Evolutionary conservation across 2,113 vertebrate genomes (phyloP).

Genomic region (Phalacrocorax carbo): DNA sequence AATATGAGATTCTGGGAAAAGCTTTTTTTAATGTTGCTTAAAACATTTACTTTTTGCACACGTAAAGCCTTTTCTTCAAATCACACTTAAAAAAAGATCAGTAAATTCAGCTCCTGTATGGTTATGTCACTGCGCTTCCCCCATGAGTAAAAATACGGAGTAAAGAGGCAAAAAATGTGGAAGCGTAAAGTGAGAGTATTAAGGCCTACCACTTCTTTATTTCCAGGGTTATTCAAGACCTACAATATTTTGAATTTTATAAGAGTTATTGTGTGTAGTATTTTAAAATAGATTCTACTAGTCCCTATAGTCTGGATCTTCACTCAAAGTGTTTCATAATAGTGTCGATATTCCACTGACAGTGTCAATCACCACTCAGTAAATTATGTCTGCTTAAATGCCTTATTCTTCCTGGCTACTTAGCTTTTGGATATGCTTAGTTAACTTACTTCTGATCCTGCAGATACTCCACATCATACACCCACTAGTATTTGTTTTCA

Average conservation of each 20-base stretch:
- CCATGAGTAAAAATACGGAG: neutral
- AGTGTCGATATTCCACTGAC: neutral
- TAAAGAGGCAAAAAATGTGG: neutral
- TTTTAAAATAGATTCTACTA: neutral
- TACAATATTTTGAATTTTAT: neutral
- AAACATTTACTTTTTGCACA: neutral
- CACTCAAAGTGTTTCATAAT: neutral
- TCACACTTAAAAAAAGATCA: neutral
- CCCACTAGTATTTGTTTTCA: neutral
- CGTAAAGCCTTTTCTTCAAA: neutral
- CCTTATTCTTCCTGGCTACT: neutral
- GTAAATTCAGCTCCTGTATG: neutral
- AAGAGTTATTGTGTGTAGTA: neutral
- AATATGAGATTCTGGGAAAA: conserved; percentile 1
- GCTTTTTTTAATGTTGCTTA: neutral
- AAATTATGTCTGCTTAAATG: neutral
- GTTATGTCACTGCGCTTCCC: neutral
- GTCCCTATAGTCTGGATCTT: neutral
- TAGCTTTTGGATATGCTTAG: neutral
- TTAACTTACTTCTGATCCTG: neutral
- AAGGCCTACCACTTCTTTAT: neutral
- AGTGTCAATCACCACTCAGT: neutral
- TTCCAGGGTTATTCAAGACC: neutral
- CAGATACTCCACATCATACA: neutral
- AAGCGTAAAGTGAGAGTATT: neutral